Conservation (phyloP, 2,888 invertebrate species). For the Agrochola circellaris region DNA sequence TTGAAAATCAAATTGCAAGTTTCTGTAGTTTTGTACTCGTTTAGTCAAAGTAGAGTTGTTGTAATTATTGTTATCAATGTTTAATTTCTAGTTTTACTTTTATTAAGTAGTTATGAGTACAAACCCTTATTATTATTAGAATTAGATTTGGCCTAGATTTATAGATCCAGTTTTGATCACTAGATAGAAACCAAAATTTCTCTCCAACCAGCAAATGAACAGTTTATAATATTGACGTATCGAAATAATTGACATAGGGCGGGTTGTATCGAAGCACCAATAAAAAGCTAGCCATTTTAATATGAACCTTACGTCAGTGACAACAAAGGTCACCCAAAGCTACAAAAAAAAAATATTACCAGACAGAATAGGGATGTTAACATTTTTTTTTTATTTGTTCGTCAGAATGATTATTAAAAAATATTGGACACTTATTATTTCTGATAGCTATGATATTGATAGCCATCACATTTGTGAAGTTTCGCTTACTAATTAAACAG, state of each 20-base stretch:
- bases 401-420: too few relatives aligned
- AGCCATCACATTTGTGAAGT: background rate
- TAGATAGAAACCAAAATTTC: constrained; percentile 33
- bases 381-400: too few relatives aligned
- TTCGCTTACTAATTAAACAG: too few relatives aligned
- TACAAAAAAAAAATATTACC: too few relatives aligned
- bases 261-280: constrained; percentile 22
- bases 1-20: constrained; percentile 39
- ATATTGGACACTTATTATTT: too few relatives aligned
- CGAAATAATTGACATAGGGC: constrained; percentile 31
- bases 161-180: constrained; percentile 32
- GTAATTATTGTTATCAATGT: constrained; percentile 38
- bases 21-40: constrained; percentile 59
- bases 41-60: constrained; percentile 42
- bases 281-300: background rate
- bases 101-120: constrained; percentile 50
- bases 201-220: constrained; percentile 3
- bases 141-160: constrained; percentile 53
- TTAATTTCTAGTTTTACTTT: constrained; percentile 16
- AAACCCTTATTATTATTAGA: constrained; percentile 30
- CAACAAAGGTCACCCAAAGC: background rate
- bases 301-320: background rate
- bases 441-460: too few relatives aligned
- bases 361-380: background rate
- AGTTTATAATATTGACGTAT: constrained; percentile 63